Conservation (phyloP, 1,140 invertebrate species). For the Rhizoglyphus robini region DNA sequence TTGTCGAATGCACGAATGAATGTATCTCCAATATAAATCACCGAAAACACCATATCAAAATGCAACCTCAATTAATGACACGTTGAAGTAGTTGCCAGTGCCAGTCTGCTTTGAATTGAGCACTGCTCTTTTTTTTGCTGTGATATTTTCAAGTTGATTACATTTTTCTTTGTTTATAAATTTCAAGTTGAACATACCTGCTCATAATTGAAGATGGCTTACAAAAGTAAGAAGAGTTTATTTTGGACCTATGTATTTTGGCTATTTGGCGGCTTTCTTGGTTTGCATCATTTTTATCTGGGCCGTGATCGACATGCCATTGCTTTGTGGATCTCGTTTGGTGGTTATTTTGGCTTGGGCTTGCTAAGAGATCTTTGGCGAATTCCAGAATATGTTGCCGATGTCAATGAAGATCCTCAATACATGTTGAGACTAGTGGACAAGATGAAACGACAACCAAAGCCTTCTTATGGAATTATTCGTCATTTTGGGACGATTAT, state of each 20-base stretch:
- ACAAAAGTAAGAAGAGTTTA: constrained; percentile 46
- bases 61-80: too few relatives aligned
- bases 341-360: constrained; percentile 68
- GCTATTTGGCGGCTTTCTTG: constrained; percentile 70
- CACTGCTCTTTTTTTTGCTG: too few relatives aligned
- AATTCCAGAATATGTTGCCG: constrained; percentile 70
- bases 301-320: constrained; percentile 76
- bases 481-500: constrained; percentile 60
- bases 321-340: constrained; percentile 67
- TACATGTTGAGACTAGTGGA: constrained; percentile 51
- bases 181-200: too few relatives aligned
- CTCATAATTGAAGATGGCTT: too few relatives aligned
- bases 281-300: constrained; percentile 80
- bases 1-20: too few relatives aligned
- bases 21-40: too few relatives aligned
- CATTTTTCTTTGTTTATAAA: too few relatives aligned
- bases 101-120: too few relatives aligned
- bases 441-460: constrained; percentile 46
- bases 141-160: too few relatives aligned
- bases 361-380: constrained; percentile 72
- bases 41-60: too few relatives aligned
- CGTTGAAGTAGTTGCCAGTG: too few relatives aligned
- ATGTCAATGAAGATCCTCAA: constrained; percentile 61
- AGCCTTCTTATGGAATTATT: constrained; percentile 60
- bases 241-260: constrained; percentile 61